Evolutionary conservation across 1,140 invertebrate genomes (phyloP), one percentile per base, ranked within the genome.

Genomic region (Pygmarrhopalites habei): DNA sequence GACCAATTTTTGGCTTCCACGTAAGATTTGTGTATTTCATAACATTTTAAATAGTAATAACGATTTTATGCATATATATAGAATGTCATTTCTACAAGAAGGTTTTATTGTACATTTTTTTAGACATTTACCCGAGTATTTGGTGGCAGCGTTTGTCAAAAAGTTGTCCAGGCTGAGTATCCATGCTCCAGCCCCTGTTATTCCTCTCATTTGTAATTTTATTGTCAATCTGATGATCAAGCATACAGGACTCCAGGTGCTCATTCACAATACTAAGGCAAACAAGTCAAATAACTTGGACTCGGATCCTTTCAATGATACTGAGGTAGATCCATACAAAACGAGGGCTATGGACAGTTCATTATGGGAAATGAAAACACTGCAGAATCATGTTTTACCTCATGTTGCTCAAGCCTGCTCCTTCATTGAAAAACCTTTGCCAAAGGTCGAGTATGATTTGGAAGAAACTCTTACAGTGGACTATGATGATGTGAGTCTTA

Each of bases 131-230:
- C 92, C 94, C 0, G 88, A 93, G 72, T 85, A 86, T 67, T 75
- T 97, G 58, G 92, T 96, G 10, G 95, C 92, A 0, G 90, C 93
- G 2, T 98, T 98, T 78, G 85, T 85, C 2, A 98, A 98, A 78
- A 84, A 88, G 58, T 76, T 95, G 41, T 82, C 91, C 0, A 83
- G 94, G 12, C 78, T 98, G 39, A 82, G 86, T 15, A 78, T 98
- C 2, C 78, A 86, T 26, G 91, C 92, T 25, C 86, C 88, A 19
- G 82, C 89, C 1, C 84, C 87, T 64, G 88, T 90, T 73, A 83
- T 91, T 23, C 77, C 83, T 7, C 83, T 90, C 23, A 82, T 96
- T 67, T 78, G 94, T 62, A 82, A 86, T 21, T 88, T 97, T 53
- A 84, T 97, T 41, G 83, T 84, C 21, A 96, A 97, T 78, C 77